These are phyloP conservation scores for Calidris pugnax DNA, from an alignment of 2,113 vertebrate genomes.

Conservation along the genomic window DNA sequence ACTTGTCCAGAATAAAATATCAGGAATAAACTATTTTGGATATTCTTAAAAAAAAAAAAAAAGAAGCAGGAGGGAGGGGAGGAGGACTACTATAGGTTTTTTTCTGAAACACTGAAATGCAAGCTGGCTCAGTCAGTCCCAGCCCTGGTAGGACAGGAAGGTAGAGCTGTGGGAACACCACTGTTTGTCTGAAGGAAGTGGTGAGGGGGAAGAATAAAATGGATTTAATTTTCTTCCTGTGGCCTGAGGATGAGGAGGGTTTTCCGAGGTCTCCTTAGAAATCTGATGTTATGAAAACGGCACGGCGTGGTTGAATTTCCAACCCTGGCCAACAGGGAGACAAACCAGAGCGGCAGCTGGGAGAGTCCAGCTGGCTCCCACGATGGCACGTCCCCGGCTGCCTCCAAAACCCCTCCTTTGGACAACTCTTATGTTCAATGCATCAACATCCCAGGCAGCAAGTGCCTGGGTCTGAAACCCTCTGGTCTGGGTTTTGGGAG, in stretches of 20 bases:
- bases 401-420: neutral
- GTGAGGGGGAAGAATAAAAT: neutral
- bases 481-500: neutral
- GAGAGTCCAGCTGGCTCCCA: neutral
- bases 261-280: neutral
- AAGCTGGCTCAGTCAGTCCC: neutral
- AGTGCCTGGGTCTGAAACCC: neutral
- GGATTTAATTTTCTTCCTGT: neutral
- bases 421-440: accelerated
- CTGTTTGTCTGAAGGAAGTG: neutral
- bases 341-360: neutral
- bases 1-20: neutral
- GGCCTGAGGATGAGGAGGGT: neutral
- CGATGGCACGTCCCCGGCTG: accelerated
- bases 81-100: neutral
- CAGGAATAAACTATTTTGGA: neutral
- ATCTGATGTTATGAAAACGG: neutral
- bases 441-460: neutral
- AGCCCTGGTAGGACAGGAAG: neutral
- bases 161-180: neutral
- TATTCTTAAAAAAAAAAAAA: neutral
- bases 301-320: neutral
- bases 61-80: too few relatives aligned
- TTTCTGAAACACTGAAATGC: neutral
- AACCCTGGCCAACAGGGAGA: neutral